Evolutionary conservation across 2,888 invertebrate genomes (phyloP).

Genomic region (Dascillus cervinus): DNA sequence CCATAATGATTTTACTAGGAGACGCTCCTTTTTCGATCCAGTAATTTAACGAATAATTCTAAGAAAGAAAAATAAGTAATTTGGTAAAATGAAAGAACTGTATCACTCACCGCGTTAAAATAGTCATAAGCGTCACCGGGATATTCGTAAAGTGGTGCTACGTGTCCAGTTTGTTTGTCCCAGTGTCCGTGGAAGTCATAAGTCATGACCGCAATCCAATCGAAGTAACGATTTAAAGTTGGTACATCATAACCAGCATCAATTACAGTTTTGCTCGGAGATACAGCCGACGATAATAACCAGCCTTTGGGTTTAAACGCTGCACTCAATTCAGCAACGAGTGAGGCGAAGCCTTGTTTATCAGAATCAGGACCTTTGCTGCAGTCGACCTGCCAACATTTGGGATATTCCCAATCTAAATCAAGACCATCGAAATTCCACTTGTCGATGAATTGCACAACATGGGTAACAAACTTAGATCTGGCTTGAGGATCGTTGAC

Average conservation of each 20-base stretch:
- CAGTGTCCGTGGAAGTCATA: constrained; percentile 76
- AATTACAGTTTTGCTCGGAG: constrained; percentile 64
- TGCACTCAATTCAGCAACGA: constrained; percentile 58
- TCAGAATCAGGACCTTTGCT: constrained; percentile 55
- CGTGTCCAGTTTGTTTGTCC: constrained; percentile 66
- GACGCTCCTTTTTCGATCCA: constrained; percentile 64
- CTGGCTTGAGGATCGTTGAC: constrained; percentile 54
- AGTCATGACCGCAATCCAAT: constrained; percentile 76
- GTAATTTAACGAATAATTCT: constrained; percentile 64
- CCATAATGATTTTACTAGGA: constrained; percentile 59
- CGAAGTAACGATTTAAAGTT: constrained; percentile 56
- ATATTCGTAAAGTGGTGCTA: constrained; percentile 62
- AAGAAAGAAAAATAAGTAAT: constrained; percentile 22
- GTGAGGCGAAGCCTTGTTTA: constrained; percentile 56
- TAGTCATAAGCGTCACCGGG: constrained; percentile 55
- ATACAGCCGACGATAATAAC: constrained; percentile 64
- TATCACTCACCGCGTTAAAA: constrained; percentile 64
- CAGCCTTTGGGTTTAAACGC: constrained; percentile 54
- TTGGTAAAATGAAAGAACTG: no score
- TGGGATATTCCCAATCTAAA: constrained; percentile 82
- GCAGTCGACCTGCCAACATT: constrained; percentile 67
- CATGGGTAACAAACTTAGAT: constrained; percentile 55
- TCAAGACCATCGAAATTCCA: constrained; percentile 78
- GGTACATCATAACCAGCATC: constrained; percentile 67
- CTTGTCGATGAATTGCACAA: constrained; percentile 57